Base-by-base conservation (phyloP, 2,888 invertebrate genomes). In the Trachelus iudaicus region DNA sequence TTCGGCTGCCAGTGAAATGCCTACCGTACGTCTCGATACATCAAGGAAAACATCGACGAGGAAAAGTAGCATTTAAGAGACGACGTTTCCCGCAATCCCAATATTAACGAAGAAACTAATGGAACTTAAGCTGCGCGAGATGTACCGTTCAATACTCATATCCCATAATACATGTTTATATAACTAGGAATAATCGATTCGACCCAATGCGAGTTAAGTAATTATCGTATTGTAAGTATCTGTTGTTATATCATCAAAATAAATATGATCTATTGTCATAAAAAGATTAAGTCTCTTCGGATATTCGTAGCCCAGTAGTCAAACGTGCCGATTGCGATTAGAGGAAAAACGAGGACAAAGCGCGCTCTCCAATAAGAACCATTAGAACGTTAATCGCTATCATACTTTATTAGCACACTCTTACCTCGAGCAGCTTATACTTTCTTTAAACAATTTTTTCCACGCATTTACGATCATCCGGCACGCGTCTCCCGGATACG, bases 211-310 rank as follows among this genome's bases (percentile, higher is more conserved):
- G 83, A 82, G 81, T 85, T 82, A 80, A 83, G 80, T 82, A 82
- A 85, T 81, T 83, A 84, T 79, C 81, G 80, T 83, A 79, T 80
- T 82, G 83, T 85, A 86, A 86, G 85, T 87, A 84, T 87, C 86
- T 86, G 87, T 87, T 87, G 87, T 87, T 87, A 87, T 85, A 86
- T 86, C 83, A 87, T 84, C 82, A 83, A 76, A 78, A 78, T 69
- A 13, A 69, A 75, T 73, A 77, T 83, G 80, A 79, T 85, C 83
- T 82, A 83, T 87, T 87, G 85, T 86, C 84, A 85, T 86, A 87
- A 82, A 82, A 81, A 35, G 3, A 35, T 9, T 1, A 3, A 12
- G 13, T 71, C 23, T 3, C 9, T 23, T 9, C 15, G 56, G 56
- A 56, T 23, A 1, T 56, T 56, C 9, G 56, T 56, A 56, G 6